Evolutionary conservation across 2,113 vertebrate species (phyloP).

Genomic region (Piprites chloris): DNA sequence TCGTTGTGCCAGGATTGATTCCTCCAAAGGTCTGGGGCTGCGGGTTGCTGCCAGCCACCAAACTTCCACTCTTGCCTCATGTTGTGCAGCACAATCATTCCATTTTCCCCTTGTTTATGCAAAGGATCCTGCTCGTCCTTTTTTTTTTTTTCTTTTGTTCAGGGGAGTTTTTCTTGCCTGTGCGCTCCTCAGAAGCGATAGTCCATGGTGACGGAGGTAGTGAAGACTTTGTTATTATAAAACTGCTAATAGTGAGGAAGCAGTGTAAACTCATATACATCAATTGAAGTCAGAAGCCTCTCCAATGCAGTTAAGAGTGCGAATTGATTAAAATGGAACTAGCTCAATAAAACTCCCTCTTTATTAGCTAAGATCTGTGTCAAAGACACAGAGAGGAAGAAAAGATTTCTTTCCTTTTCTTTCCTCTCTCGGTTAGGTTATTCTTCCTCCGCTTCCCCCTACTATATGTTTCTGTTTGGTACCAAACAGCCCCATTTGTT

Average conservation of each 20-base stretch:
- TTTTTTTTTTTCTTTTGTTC: not conserved
- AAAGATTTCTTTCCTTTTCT: not conserved
- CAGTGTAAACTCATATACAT: not conserved
- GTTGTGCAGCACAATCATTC: not conserved
- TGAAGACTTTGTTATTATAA: not conserved
- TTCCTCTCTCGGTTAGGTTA: not conserved
- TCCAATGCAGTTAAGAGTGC: slow-evolving; percentile 5
- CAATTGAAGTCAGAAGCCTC: slow-evolving; percentile 22
- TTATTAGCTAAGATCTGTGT: slow-evolving; percentile 36
- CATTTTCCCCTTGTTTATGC: not conserved
- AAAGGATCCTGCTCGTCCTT: not conserved
- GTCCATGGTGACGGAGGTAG: not conserved
- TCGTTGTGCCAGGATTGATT: not conserved
- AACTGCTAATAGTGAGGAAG: not conserved
- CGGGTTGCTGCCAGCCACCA: not conserved
- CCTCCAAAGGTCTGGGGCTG: not conserved
- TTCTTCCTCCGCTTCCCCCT: not conserved
- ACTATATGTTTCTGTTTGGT: not conserved
- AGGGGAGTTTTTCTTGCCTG: not conserved
- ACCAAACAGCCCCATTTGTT: not conserved
- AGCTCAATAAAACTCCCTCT: slow-evolving; percentile 12
- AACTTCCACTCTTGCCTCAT: not conserved
- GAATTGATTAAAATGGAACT: slow-evolving; percentile 54
- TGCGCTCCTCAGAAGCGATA: not conserved
- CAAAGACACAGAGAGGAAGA: slow-evolving; percentile 4